Conservation (phyloP, 1,140 invertebrate species). For the Probaryconus sp. region DNA sequence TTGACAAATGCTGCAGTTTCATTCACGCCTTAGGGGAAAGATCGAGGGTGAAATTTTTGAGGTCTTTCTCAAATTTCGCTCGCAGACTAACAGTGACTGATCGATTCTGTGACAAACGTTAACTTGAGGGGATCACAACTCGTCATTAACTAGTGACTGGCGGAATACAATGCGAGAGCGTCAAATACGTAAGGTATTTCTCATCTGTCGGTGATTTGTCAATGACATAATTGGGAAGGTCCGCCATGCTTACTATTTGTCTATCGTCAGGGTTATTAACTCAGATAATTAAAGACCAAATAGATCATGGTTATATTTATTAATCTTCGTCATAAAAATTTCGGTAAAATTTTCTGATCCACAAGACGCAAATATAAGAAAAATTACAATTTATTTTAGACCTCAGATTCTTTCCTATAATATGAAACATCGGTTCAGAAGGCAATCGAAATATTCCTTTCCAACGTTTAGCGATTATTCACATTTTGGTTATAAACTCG, state of each 20-base stretch:
- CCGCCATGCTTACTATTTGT: not conserved
- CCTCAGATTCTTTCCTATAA: no score
- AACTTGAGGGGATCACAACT: slow-evolving; percentile 22
- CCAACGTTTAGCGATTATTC: no score
- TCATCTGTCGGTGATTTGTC: slow-evolving; percentile 64
- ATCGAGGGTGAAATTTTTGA: slow-evolving; percentile 33
- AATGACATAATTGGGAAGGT: slow-evolving; percentile 49
- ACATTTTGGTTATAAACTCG: no score
- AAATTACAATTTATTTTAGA: no score
- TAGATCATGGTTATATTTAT: no score
- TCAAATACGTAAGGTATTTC: slow-evolving; percentile 33
- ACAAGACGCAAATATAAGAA: no score
- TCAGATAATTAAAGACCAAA: no score
- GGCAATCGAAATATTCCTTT: no score
- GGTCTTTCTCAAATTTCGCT: slow-evolving; percentile 47
- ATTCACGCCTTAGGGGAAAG: slow-evolving; percentile 34
- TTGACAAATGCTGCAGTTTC: slow-evolving; percentile 5
- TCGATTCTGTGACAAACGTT: slow-evolving; percentile 56
- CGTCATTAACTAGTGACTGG: slow-evolving; percentile 37
- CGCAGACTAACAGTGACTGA: slow-evolving; percentile 63
- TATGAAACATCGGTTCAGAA: no score
- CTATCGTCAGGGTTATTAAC: no score
- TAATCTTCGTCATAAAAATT: no score
- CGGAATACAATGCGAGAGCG: slow-evolving; percentile 15
- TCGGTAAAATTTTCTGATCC: no score